These are phyloP conservation scores for Eristalinus sepulchralis DNA, from an alignment of 2,888 invertebrate genomes.

Conservation along the genomic window DNA sequence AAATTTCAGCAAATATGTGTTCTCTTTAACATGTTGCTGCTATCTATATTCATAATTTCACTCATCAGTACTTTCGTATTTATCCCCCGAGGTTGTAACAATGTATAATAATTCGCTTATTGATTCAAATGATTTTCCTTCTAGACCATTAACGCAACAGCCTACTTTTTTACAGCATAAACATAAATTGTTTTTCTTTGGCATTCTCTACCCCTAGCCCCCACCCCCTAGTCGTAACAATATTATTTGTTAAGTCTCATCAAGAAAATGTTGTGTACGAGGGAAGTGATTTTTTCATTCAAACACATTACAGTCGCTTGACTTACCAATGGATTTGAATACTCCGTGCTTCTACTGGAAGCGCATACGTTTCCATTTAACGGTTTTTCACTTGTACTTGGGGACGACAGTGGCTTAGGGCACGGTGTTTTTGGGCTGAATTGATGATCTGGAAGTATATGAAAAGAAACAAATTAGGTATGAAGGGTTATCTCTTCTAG, in stretches of 20 bases:
- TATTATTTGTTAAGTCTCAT: no score
- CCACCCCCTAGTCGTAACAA: no score
- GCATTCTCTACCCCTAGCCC: no score
- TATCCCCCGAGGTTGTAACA: background rate
- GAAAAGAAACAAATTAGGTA: slow-evolving; percentile 19
- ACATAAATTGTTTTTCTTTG: no score
- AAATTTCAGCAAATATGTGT: no score
- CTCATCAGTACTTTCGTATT: background rate
- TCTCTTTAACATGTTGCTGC: no score
- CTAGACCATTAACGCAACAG: no score
- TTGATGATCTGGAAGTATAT: slow-evolving; percentile 51
- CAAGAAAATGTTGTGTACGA: no score
- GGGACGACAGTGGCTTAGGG: slow-evolving; percentile 46
- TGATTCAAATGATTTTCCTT: background rate
- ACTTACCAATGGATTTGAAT: slow-evolving; percentile 50
- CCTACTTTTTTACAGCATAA: no score
- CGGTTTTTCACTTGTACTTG: slow-evolving; percentile 44
- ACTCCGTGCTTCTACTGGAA: slow-evolving; percentile 53
- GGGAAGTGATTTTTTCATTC: background rate
- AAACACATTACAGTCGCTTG: background rate
- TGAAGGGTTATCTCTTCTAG: background rate
- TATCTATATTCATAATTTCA: background rate
- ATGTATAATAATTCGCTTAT: no score
- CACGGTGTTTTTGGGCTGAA: slow-evolving; percentile 41
- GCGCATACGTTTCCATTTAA: slow-evolving; percentile 50